phyloP scores from a whole-genome alignment of 1,140 invertebrate species.

The Drosophila sproati region DNA sequence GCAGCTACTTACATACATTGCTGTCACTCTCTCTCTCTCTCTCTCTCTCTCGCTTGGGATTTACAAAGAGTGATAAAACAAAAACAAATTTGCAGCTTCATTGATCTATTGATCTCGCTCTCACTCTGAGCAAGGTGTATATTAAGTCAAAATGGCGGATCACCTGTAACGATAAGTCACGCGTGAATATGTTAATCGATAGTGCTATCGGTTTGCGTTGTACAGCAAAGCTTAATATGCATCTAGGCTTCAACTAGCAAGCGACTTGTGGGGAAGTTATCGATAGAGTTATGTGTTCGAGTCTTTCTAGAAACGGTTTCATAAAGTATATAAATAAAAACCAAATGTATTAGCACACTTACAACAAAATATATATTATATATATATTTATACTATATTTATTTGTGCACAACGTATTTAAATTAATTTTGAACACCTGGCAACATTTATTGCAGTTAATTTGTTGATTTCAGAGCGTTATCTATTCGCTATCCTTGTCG shows the following conservation, averaged over 20 bases:
- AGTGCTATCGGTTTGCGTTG: neutral
- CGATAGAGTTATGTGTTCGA: too few relatives aligned
- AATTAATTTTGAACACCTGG: too few relatives aligned
- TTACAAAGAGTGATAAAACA: neutral
- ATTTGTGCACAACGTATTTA: too few relatives aligned
- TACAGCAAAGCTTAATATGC: too few relatives aligned
- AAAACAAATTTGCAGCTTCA: neutral
- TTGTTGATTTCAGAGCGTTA: slow-evolving; percentile 12
- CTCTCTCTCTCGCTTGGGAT: neutral
- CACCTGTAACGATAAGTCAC: neutral
- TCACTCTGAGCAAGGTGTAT: neutral
- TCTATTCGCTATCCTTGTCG: neutral
- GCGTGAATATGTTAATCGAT: neutral
- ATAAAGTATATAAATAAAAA: too few relatives aligned
- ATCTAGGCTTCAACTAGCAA: too few relatives aligned
- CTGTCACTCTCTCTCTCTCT: too few relatives aligned
- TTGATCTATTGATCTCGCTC: neutral
- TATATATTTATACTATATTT: too few relatives aligned
- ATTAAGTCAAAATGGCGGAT: neutral
- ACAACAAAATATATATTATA: too few relatives aligned
- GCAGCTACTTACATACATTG: slow-evolving; percentile 5
- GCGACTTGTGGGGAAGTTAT: too few relatives aligned
- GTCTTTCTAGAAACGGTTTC: too few relatives aligned
- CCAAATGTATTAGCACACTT: too few relatives aligned
- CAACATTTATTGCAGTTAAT: neutral